Evolutionary conservation across 2,888 invertebrate species (phyloP).

Genomic region (Pseudanteris insignis): DNA sequence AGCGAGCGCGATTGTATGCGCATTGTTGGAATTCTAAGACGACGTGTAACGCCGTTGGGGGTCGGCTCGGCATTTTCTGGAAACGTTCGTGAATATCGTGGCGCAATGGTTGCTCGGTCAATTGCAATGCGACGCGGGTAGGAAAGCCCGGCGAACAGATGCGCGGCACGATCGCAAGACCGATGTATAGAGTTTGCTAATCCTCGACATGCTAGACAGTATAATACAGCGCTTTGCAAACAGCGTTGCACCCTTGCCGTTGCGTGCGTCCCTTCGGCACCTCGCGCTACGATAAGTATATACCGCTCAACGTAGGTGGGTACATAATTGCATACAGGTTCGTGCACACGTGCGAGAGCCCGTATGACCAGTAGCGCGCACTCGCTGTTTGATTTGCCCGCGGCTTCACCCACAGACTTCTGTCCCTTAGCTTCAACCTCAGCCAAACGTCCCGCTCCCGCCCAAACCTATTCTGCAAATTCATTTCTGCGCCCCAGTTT

Average conservation of each 20-base stretch:
- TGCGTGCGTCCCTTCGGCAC: constrained; percentile 43
- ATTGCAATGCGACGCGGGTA: constrained; percentile 50
- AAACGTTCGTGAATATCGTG: constrained; percentile 59
- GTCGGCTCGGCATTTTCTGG: constrained; percentile 50
- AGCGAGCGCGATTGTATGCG: constrained; percentile 26
- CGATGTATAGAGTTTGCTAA: constrained; percentile 65
- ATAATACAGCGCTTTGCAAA: constrained; percentile 65
- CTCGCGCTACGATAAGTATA: constrained; percentile 43
- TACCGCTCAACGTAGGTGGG: constrained; percentile 47
- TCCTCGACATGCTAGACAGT: constrained; percentile 64
- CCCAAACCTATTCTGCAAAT: not conserved
- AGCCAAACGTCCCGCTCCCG: constrained; percentile 4
- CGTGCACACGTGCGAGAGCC: constrained; percentile 44
- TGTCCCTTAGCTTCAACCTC: constrained; percentile 7
- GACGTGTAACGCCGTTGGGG: constrained; percentile 41
- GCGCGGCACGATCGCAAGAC: constrained; percentile 62
- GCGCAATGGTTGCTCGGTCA: constrained; percentile 42
- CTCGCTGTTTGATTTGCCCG: constrained; percentile 40
- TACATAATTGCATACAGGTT: constrained; percentile 49
- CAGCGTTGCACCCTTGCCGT: constrained; percentile 48
- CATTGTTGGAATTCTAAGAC: constrained; percentile 40
- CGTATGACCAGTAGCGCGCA: constrained; percentile 41
- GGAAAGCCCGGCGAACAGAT: constrained; percentile 59
- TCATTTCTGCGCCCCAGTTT: constrained; percentile 2
- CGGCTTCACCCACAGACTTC: constrained; percentile 20